Evolutionary conservation across 2,797 vertebrate genomes (phyloP), one percentile per base, ranked within the genome.

Genomic region (Ispidina picta): DNA sequence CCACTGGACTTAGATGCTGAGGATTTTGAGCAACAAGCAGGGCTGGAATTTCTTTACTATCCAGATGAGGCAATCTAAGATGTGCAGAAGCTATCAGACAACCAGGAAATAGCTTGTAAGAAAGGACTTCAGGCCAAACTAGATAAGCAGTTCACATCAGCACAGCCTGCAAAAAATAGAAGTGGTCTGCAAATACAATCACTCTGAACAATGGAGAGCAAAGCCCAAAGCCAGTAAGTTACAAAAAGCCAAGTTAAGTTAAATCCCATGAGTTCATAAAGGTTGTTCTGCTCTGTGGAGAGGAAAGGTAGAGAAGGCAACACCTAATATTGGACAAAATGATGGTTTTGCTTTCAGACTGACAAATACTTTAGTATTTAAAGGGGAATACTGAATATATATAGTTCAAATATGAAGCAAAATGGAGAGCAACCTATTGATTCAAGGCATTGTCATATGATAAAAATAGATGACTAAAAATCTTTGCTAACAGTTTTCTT

Each of bases 81-180:
- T 65, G 69, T 80, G 69, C 41, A 82, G 84, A 84, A 79, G 72
- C 78, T 49, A 86, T 73, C 83, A 82, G 48, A 54, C 13, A 66
- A 79, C 44, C 33, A 78, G 78, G 72, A 93, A 93, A 49, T 31
- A 79, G 68, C 58, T 58, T 60, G 7, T 73, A 94, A 88, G 74
- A 74, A 83, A 70, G 28, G 35, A 65, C 56, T 79, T 76, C 35
- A 86, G 69, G 68, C 60, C 86, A 92, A 74, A 63, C 41, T n/a
- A 91, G 52, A 72, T 58, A 91, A 88, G 72, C 12, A 73, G 66
- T 10, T 90, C n/a, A 9, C 68, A 70, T 44, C 81, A 82, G 28
- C 18, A 70, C 3, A 71, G 35, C 9, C 39, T 60, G 25, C 48
- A 93, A 92, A 91, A 91, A 90, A 56, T 23, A 82, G 60, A 84